Percentiles rank a stretch among this genome's conserved stretches.
These are phyloP conservation scores for Molossus molossus DNA, from an alignment of 2,797 vertebrate species.

Conservation along the genomic window DNA sequence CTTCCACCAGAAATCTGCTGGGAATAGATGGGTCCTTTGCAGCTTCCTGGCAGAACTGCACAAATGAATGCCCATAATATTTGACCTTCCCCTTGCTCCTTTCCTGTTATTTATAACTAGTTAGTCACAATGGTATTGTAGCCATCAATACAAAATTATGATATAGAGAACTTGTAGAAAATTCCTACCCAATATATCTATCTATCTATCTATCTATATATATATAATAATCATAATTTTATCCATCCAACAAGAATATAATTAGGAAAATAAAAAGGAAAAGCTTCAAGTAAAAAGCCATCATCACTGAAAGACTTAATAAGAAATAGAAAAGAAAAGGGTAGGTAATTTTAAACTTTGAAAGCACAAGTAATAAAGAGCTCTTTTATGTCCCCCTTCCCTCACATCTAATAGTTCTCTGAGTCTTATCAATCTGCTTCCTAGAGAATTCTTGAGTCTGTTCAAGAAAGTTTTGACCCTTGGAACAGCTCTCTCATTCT, in stretches of 20 bases:
- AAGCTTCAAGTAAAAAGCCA: slow-evolving; percentile 41
- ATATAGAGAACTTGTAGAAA: slow-evolving; percentile 49
- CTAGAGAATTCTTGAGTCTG: slow-evolving; percentile 27
- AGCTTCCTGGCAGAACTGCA: too few relatives aligned
- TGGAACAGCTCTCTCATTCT: neutral
- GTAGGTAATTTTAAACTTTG: slow-evolving; percentile 45
- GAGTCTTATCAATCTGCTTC: neutral
- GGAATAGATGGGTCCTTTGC: too few relatives aligned
- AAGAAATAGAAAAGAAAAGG: slow-evolving; percentile 47
- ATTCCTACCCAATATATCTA: neutral
- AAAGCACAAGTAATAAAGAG: slow-evolving; percentile 23
- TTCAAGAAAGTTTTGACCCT: neutral
- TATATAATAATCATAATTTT: slow-evolving; percentile 37
- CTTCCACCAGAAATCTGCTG: too few relatives aligned
- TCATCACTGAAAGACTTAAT: slow-evolving; percentile 24
- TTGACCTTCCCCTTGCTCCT: too few relatives aligned
- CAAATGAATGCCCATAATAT: too few relatives aligned
- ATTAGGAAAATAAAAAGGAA: slow-evolving; percentile 33
- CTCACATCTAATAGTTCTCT: neutral
- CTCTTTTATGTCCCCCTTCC: neutral
- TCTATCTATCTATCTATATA: neutral
- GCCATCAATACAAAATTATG: neutral
- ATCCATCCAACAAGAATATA: neutral
- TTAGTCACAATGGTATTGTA: too few relatives aligned
- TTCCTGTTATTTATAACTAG: too few relatives aligned